phyloP scores from a whole-genome alignment of 92 coral and sea anemone genomes.

The Micromussa lordhowensis region DNA sequence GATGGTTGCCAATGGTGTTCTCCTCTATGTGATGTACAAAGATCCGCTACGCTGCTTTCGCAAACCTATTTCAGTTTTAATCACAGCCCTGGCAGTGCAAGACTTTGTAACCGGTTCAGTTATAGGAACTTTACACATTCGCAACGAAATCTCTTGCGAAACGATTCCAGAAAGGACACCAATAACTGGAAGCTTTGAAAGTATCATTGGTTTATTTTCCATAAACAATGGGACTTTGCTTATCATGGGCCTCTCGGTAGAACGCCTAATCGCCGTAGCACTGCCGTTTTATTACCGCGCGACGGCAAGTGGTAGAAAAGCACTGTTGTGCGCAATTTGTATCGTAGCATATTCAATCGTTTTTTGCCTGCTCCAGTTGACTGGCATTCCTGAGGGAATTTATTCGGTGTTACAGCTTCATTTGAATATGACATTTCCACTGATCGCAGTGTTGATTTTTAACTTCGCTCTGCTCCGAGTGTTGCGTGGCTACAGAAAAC shows the following conservation, averaged over 20 bases:
- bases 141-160: slow-evolving; percentile 24
- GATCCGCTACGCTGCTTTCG: slow-evolving; percentile 50
- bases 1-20: slow-evolving; percentile 35
- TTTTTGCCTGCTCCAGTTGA: slow-evolving; percentile 41
- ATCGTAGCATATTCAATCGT: slow-evolving; percentile 18
- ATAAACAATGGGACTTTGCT: slow-evolving; percentile 27
- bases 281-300: slow-evolving; percentile 48
- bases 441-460: slow-evolving; percentile 26
- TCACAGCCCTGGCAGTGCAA: slow-evolving; percentile 37
- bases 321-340: slow-evolving; percentile 17
- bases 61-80: slow-evolving; percentile 40
- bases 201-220: slow-evolving; percentile 22
- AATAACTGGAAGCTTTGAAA: slow-evolving; percentile 2
- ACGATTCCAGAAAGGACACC: background rate
- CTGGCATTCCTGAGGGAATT: slow-evolving; percentile 19
- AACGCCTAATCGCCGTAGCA: slow-evolving; percentile 38
- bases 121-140: slow-evolving; percentile 5
- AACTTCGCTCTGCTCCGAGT: slow-evolving; percentile 13
- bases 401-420: slow-evolving; percentile 29
- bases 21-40: slow-evolving; percentile 33
- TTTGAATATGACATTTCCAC: slow-evolving; percentile 46
- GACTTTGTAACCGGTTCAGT: slow-evolving; percentile 41
- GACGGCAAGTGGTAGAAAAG: slow-evolving; percentile 37
- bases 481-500: slow-evolving; percentile 8
- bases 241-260: slow-evolving; percentile 19